These are phyloP conservation scores for Acropora yongei DNA, from an alignment of 64 coral and sea anemone genomes.

Conservation along the genomic window DNA sequence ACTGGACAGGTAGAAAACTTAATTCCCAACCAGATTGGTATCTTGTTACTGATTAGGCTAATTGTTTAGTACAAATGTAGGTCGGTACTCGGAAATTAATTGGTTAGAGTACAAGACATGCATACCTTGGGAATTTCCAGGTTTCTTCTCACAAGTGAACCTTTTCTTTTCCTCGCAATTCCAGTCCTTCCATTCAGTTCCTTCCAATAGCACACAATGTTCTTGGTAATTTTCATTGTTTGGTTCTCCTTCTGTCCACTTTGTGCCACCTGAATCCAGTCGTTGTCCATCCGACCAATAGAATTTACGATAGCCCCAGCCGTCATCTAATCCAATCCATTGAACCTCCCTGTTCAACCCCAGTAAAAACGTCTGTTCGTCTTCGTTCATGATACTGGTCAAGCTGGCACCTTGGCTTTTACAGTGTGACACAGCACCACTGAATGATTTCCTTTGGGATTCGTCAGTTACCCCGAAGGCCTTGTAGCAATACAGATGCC, in stretches of 20 bases:
- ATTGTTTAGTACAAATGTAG: too few species aligned
- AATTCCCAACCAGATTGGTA: too few species aligned
- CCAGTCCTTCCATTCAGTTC: background rate
- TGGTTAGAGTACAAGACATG: background rate
- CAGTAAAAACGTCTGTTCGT: constrained; percentile 5
- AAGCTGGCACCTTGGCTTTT: background rate
- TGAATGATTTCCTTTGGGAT: background rate
- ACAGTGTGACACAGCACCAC: background rate
- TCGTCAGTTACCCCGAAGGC: background rate
- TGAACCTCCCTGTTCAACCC: background rate
- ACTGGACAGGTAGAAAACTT: too few species aligned
- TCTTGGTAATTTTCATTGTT: background rate
- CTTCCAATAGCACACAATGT: background rate
- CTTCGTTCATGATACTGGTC: background rate
- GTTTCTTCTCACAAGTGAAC: background rate
- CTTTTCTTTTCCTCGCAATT: background rate
- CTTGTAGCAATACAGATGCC: background rate
- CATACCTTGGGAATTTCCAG: background rate
- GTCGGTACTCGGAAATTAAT: too few species aligned
- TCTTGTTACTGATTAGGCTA: too few species aligned
- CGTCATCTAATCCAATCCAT: constrained; percentile 6
- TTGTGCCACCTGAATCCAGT: background rate
- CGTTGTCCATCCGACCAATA: background rate
- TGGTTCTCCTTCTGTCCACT: background rate
- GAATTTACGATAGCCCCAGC: background rate